Conservation (phyloP, 2,888 invertebrate genomes). For the Lepidocyrtoides sp. region DNA sequence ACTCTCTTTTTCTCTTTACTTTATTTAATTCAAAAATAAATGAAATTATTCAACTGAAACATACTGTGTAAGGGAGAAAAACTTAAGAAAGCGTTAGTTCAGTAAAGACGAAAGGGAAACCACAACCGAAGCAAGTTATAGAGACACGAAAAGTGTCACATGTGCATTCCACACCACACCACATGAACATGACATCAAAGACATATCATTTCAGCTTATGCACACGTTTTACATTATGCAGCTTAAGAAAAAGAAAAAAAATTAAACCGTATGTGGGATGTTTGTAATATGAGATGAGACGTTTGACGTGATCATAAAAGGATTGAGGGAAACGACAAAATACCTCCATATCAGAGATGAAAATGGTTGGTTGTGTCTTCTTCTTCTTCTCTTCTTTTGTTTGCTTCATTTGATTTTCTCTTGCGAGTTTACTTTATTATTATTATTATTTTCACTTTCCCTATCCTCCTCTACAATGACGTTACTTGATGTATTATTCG, state of each 20-base stretch:
- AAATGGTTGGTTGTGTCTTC: not conserved
- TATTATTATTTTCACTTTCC: slow-evolving; percentile 21
- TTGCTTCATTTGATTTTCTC: slow-evolving; percentile 35
- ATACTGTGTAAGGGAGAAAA: not conserved
- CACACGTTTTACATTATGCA: not conserved
- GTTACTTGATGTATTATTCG: not conserved
- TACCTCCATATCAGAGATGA: slow-evolving; percentile 6
- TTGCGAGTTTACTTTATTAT: slow-evolving; percentile 6
- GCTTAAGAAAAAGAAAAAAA: not conserved
- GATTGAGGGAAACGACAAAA: slow-evolving; percentile 52
- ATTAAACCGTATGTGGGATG: slow-evolving; percentile 44
- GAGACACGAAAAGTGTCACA: not conserved
- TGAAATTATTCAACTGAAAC: slow-evolving; percentile 42
- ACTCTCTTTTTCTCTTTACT: not conserved
- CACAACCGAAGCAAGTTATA: not conserved
- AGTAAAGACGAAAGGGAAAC: not conserved
- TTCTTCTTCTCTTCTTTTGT: not conserved
- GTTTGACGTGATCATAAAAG: slow-evolving; percentile 37
- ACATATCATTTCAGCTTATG: too few species aligned
- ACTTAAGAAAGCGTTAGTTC: not conserved
- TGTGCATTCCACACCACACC: not conserved
- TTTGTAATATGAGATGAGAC: not conserved
- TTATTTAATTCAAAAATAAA: slow-evolving; percentile 46
- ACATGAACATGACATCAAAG: slow-evolving; percentile 46
- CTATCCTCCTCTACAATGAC: not conserved